These are phyloP conservation scores for Montipora capricornis DNA, from an alignment of 64 coral and sea anemone species.

Conservation along the genomic window DNA sequence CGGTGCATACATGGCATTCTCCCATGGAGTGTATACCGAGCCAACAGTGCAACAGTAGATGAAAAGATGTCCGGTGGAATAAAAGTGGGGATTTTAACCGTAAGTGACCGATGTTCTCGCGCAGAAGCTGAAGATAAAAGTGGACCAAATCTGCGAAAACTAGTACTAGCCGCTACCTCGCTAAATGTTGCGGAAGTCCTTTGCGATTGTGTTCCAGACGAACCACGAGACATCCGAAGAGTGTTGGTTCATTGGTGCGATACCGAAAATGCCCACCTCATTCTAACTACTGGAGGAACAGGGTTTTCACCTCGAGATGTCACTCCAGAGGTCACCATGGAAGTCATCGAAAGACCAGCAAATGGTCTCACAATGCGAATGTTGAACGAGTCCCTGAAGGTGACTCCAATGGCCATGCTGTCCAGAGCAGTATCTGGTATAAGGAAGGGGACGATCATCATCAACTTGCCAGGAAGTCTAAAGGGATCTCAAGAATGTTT, in stretches of 20 bases:
- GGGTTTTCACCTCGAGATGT: conserved; percentile 98
- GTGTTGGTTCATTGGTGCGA: conserved; percentile 86
- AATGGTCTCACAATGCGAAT: conserved; percentile 81
- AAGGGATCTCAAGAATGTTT: conserved; percentile 99
- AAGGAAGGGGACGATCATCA: conserved; percentile 83
- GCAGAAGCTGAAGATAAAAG: conserved; percentile 90
- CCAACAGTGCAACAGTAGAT: neutral
- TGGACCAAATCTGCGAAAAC: conserved; percentile 87
- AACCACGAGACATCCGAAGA: conserved; percentile 54
- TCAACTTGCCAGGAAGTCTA: conserved; percentile 96
- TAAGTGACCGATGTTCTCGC: conserved; percentile 95
- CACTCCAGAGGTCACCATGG: conserved; percentile 93
- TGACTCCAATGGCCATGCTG: conserved; percentile 93
- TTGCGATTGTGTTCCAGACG: conserved; percentile 70
- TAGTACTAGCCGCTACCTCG: conserved; percentile 20
- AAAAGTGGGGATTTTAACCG: conserved; percentile 41
- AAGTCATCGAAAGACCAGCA: conserved; percentile 81
- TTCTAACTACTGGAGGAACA: conserved; percentile 91
- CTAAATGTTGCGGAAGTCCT: conserved; percentile 43
- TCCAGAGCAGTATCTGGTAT: conserved; percentile 94
- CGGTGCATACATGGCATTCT: too few species aligned
- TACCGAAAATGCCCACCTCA: conserved; percentile 74
- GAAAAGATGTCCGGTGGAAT: neutral
- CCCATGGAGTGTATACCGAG: too few species aligned
- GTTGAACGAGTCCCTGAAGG: conserved; percentile 87